Base-by-base conservation (phyloP, 2,113 vertebrate species). In the Actenoides hombroni region DNA sequence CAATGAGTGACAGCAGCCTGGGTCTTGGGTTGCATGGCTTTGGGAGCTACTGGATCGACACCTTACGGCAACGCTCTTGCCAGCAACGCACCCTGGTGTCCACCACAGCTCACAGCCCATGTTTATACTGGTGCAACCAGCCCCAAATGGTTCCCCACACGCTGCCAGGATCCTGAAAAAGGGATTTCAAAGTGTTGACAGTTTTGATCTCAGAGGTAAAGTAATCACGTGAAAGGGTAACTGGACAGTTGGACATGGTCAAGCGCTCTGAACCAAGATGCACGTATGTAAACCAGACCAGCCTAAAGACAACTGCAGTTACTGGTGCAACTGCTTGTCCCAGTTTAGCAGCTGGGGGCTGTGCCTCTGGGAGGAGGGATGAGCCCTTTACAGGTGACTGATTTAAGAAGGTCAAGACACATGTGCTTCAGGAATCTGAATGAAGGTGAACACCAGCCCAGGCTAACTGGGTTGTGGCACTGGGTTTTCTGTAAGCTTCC, bases 51-150 rank as follows among this genome's bases (percentile, higher is more conserved):
- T 16, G 73, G 33, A 65, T 16, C 4, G 2, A 10, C 56, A 19
- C 56, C 16, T 28, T 16, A 16, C 5, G 49, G 49, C 49, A 19
- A 51, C 24, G 49, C 49, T 24, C 51, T 63, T 20, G 39, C 42
- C 40, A 16, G 51, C 2, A 2, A 31, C 2, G 46, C 64, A 5
- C 10, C 0, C 0, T 11, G 56, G 26, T 7, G 51, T 20, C 37
- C 48, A 6, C 14, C 9, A 5, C 9, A 69, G 42, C 68, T 70
- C 33, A 40, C 46, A 53, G 74, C 60, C n/a, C 64, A 7, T 24
- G 4, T 21, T 63, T 40, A 35, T 0, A 29, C 48, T 8, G 40
- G 39, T 28, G 24, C 42, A 48, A 26, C 13, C 56, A 54, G 64
- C 16, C 64, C 76, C 83, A 60, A 5, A 20, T 0, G 1, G 29